These are phyloP conservation scores for Girardia tigrina DNA, from an alignment of 2,888 invertebrate genomes.

Conservation along the genomic window DNA sequence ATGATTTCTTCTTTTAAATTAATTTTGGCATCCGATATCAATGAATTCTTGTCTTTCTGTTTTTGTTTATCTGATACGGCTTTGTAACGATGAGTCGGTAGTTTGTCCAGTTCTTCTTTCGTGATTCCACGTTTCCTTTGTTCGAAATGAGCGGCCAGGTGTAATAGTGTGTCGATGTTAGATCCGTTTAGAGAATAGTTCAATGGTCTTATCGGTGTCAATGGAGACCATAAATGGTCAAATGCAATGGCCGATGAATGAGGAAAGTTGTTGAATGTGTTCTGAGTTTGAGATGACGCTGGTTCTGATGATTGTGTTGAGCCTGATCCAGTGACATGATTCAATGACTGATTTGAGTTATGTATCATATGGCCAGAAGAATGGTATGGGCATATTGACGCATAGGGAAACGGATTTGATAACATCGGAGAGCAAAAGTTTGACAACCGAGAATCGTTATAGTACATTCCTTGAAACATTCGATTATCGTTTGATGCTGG, in stretches of 20 bases:
- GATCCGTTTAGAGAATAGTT: constrained; percentile 23
- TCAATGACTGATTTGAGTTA: not conserved
- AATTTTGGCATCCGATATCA: constrained; percentile 9
- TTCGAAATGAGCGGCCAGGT: constrained; percentile 76
- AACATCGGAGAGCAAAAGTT: not conserved
- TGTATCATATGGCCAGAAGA: not conserved
- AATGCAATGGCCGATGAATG: constrained; percentile 9
- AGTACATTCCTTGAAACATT: not conserved
- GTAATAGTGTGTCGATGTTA: constrained; percentile 59
- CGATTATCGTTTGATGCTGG: not conserved
- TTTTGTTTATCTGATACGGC: not conserved
- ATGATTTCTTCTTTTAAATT: constrained; percentile 4
- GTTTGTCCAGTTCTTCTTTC: constrained; percentile 72
- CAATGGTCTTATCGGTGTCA: not conserved
- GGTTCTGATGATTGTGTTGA: not conserved
- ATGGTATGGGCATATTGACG: not conserved
- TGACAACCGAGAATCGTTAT: not conserved
- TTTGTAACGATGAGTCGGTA: constrained; percentile 65
- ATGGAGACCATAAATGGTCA: not conserved
- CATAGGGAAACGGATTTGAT: not conserved
- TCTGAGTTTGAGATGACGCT: not conserved
- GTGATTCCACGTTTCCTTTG: constrained; percentile 78
- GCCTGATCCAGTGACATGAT: not conserved
- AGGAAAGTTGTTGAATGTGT: not conserved
- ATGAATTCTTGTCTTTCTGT: constrained; percentile 58